phyloP scores from a whole-genome alignment of 2,113 vertebrate species.

The Pipa parva region DNA sequence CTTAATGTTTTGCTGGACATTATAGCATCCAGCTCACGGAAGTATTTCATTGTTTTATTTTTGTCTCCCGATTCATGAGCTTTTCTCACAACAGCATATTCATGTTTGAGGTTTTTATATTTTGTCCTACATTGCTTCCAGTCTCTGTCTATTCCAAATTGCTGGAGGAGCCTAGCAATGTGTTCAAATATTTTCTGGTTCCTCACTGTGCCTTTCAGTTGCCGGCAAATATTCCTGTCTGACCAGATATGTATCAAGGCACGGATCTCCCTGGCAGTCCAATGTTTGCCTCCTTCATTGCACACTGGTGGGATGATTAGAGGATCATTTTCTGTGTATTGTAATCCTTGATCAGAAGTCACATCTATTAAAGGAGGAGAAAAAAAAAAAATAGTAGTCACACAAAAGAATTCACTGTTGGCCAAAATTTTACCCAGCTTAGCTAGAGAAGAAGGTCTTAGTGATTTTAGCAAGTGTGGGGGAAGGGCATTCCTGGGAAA shows the following conservation, averaged over 20 bases:
- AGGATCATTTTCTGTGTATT: conserved; percentile 29
- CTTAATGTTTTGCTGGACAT: conserved; percentile 67
- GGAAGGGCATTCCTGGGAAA: too few species aligned
- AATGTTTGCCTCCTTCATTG: conserved; percentile 83
- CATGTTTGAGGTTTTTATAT: conserved; percentile 87
- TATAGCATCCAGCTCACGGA: conserved; percentile 78
- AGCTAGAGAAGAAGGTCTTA: too few species aligned
- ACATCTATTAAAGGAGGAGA: background rate
- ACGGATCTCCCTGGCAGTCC: conserved; percentile 81
- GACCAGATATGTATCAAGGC: conserved; percentile 80
- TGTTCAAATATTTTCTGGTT: conserved; percentile 91
- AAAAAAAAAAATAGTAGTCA: background rate
- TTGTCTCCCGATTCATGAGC: conserved; percentile 62
- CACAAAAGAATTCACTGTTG: background rate
- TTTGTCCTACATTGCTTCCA: conserved; percentile 92
- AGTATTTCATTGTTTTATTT: conserved; percentile 82
- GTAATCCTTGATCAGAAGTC: background rate
- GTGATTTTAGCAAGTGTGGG: too few species aligned
- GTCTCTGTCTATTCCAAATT: conserved; percentile 78
- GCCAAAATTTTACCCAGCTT: background rate
- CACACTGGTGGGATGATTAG: conserved; percentile 59
- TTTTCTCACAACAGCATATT: conserved; percentile 77
- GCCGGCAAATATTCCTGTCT: conserved; percentile 69
- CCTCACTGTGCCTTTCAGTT: conserved; percentile 75
- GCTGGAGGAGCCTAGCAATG: conserved; percentile 77